These are phyloP conservation scores for Heliconius sara DNA, from an alignment of 2,888 invertebrate genomes.

Conservation along the genomic window DNA sequence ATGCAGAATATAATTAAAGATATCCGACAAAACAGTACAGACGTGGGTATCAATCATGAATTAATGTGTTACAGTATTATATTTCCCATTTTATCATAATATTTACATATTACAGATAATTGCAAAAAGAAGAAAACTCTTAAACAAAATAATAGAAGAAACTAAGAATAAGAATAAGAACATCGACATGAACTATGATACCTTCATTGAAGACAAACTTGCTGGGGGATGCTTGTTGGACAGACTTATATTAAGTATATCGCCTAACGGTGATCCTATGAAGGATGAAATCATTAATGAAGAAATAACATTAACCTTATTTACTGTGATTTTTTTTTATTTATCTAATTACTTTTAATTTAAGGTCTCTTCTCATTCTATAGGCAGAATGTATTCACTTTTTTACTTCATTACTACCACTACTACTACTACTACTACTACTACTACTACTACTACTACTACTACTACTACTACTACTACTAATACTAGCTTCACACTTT, in stretches of 20 bases:
- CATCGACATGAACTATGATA: slow-evolving; percentile 45
- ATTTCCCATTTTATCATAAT: background rate
- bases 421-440: too few species aligned
- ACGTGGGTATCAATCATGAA: slow-evolving; percentile 44
- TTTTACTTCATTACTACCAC: background rate
- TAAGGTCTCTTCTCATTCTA: background rate
- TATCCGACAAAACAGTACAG: slow-evolving; percentile 50
- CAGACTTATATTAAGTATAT: slow-evolving; percentile 52
- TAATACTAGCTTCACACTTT: too few species aligned
- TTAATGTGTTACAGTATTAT: background rate
- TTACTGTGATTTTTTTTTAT: slow-evolving; percentile 51
- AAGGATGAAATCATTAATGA: slow-evolving; percentile 56
- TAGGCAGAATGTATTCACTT: background rate
- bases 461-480: too few species aligned
- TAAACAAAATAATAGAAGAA: slow-evolving; percentile 51
- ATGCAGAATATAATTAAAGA: slow-evolving; percentile 53
- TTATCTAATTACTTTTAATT: background rate
- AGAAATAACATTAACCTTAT: slow-evolving; percentile 55
- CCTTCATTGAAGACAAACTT: slow-evolving; percentile 48
- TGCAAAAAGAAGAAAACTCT: slow-evolving; percentile 47
- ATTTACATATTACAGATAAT: slow-evolving; percentile 49
- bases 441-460: too few species aligned
- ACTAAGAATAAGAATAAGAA: slow-evolving; percentile 52
- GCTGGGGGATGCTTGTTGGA: slow-evolving; percentile 53
- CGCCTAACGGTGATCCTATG: slow-evolving; percentile 51